Percentiles rank a stretch among this genome's conserved stretches.
Evolutionary conservation across 2,113 vertebrate species (phyloP).

Genomic region (Taxidea taxus): DNA sequence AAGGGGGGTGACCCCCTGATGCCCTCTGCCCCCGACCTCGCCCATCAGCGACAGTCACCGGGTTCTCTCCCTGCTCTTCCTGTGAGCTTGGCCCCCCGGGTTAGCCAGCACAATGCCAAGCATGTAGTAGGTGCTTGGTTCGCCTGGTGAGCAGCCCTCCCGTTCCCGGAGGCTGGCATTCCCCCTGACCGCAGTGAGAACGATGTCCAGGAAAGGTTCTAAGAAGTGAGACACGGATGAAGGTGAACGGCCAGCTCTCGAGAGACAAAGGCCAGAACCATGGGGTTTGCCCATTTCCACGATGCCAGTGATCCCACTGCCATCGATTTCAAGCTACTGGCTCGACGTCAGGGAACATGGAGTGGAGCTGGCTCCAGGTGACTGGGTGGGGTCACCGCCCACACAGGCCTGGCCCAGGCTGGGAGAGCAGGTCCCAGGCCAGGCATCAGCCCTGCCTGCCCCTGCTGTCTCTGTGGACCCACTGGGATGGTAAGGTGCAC

Average conservation of each 20-base stretch:
- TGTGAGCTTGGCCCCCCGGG: background rate
- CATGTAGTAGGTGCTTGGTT: background rate
- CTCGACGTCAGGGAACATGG: no score
- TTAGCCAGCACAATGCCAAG: background rate
- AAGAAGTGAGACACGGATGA: accelerated
- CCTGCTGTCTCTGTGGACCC: background rate
- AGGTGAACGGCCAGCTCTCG: background rate
- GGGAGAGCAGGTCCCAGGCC: background rate
- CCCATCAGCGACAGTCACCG: background rate
- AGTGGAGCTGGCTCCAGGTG: background rate
- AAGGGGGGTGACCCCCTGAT: background rate
- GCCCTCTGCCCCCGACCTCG: background rate
- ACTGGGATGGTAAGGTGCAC: accelerated
- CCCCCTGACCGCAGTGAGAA: background rate
- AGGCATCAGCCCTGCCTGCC: background rate
- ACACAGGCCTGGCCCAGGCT: background rate
- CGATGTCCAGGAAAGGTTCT: accelerated
- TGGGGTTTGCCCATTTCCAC: background rate
- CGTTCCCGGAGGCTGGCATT: background rate
- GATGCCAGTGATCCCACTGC: no score
- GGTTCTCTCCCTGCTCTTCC: background rate
- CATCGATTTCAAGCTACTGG: background rate
- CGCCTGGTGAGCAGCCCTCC: background rate
- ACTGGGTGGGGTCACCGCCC: background rate
- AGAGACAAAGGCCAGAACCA: background rate